These are phyloP conservation scores for Holacanthus passer DNA, from an alignment of 2,113 vertebrate genomes.

Conservation along the genomic window DNA sequence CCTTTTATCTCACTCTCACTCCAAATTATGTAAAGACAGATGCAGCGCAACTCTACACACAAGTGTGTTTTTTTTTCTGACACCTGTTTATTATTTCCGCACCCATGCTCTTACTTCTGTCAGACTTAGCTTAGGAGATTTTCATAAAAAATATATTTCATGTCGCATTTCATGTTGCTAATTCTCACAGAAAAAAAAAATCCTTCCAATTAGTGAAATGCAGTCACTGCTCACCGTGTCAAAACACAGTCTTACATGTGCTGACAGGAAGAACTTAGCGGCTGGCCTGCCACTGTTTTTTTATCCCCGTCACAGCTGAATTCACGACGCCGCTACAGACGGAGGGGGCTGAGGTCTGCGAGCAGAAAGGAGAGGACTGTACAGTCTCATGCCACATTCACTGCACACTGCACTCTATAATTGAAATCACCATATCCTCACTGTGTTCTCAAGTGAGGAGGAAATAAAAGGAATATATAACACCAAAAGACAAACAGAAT, in stretches of 20 bases:
- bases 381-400: constrained; percentile 41
- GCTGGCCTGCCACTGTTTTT: constrained; percentile 37
- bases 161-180: constrained; percentile 27
- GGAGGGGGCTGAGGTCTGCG: constrained; percentile 20
- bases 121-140: constrained; percentile 43
- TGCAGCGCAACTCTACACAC: not conserved
- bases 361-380: constrained; percentile 50
- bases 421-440: constrained; percentile 51
- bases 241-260: constrained; percentile 33
- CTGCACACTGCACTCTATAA: constrained; percentile 57
- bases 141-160: constrained; percentile 21
- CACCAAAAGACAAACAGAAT: constrained; percentile 38
- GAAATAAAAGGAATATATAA: constrained; percentile 43
- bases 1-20: not conserved
- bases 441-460: constrained; percentile 26
- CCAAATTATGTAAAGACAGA: not conserved
- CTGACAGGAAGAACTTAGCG: constrained; percentile 60
- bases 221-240: constrained; percentile 54
- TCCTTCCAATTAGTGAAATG: constrained; percentile 68
- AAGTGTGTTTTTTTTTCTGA: not conserved
- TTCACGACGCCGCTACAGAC: constrained; percentile 49
- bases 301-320: constrained; percentile 65
- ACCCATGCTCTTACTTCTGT: constrained; percentile 24
- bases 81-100: not conserved
- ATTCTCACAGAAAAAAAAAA: constrained; percentile 60